Conservation (phyloP, 2,888 invertebrate genomes). For the Drosophila fulvimacula region DNA sequence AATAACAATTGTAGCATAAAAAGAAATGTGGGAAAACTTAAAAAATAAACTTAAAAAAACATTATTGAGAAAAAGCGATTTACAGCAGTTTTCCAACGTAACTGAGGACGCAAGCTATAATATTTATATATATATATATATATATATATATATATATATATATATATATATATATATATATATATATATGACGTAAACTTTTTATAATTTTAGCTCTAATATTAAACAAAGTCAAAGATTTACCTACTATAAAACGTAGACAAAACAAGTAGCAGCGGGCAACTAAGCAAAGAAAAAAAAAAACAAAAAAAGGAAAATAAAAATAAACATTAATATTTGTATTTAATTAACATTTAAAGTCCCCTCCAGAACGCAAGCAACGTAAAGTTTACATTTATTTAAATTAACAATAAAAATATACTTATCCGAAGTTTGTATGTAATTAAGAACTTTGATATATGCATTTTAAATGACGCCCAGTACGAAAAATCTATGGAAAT, state of each 20-base stretch:
- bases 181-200: slow-evolving; percentile 35
- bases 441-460: slow-evolving; percentile 77
- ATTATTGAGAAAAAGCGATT: slow-evolving; percentile 18
- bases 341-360: slow-evolving; percentile 49
- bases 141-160: slow-evolving; percentile 21
- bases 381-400: slow-evolving; percentile 47
- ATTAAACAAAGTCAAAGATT: slow-evolving; percentile 71
- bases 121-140: slow-evolving; percentile 22
- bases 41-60: slow-evolving; percentile 8
- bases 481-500: slow-evolving; percentile 40
- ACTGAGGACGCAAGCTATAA: slow-evolving; percentile 28
- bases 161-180: slow-evolving; percentile 5
- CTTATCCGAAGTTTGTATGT: slow-evolving; percentile 56
- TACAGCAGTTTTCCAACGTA: slow-evolving; percentile 4
- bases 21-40: not conserved
- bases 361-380: slow-evolving; percentile 47
- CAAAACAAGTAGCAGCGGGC: slow-evolving; percentile 52
- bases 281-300: slow-evolving; percentile 15
- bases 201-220: slow-evolving; percentile 73
- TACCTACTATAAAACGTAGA: slow-evolving; percentile 52
- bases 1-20: slow-evolving; percentile 4
- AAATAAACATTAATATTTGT: slow-evolving; percentile 31
- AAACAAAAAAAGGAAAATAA: slow-evolving; percentile 6
- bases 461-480: slow-evolving; percentile 75
- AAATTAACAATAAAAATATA: slow-evolving; percentile 45